Percentiles rank a stretch among this genome's conserved stretches.
phyloP scores from a whole-genome alignment of 2,888 invertebrate species.

The Trissoscelio sp. region DNA sequence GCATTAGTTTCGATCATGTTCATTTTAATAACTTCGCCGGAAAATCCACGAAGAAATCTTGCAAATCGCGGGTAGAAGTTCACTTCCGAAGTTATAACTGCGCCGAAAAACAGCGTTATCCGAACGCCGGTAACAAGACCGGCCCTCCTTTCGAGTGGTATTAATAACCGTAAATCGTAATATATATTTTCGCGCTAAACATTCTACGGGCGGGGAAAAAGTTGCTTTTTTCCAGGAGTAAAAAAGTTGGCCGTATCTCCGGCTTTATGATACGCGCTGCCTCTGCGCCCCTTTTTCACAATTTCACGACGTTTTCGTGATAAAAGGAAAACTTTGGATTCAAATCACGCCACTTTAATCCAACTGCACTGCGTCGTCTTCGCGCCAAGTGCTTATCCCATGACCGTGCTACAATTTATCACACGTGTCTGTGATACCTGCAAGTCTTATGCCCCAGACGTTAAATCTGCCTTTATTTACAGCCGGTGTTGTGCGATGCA shows the following conservation, averaged over 20 bases:
- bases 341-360: slow-evolving; percentile 70
- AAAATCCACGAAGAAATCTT: background rate
- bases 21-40: background rate
- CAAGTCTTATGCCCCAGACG: slow-evolving; percentile 63
- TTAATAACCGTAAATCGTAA: slow-evolving; percentile 58
- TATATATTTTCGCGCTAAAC: slow-evolving; percentile 44
- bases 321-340: slow-evolving; percentile 69
- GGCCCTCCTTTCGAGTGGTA: slow-evolving; percentile 26
- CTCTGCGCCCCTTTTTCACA: slow-evolving; percentile 60
- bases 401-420: slow-evolving; percentile 68
- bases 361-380: slow-evolving; percentile 70
- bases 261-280: slow-evolving; percentile 62
- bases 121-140: background rate
- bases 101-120: background rate
- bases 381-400: slow-evolving; percentile 70
- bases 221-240: slow-evolving; percentile 11
- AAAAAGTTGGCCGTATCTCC: slow-evolving; percentile 61
- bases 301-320: slow-evolving; percentile 67
- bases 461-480: slow-evolving; percentile 70
- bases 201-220: slow-evolving; percentile 33
- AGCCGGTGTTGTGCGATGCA: slow-evolving; percentile 56
- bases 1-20: no score
- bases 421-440: slow-evolving; percentile 69
- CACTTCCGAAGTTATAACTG: background rate
- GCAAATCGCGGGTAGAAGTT: background rate